Evolutionary conservation across 2,888 invertebrate species (phyloP).

Genomic region (Lutraria lutraria): DNA sequence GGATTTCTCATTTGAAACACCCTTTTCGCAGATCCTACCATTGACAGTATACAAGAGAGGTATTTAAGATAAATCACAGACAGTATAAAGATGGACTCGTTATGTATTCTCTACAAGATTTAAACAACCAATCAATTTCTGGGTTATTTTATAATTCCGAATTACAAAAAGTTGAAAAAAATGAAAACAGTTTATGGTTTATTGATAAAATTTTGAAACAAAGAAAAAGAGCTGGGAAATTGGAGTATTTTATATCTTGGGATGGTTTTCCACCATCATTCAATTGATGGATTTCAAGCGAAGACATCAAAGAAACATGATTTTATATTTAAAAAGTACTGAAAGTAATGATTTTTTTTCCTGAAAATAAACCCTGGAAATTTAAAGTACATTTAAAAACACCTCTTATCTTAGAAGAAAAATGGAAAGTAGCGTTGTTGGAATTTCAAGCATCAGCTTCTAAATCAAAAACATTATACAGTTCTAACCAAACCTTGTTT

Average conservation of each 20-base stretch:
- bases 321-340: slow-evolving; percentile 41
- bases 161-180: slow-evolving; percentile 39
- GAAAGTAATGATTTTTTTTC: slow-evolving; percentile 32
- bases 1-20: too few species aligned
- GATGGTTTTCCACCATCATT: neutral
- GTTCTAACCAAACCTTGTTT: too few species aligned
- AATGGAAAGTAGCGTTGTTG: slow-evolving; percentile 29
- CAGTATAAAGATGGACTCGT: slow-evolving; percentile 24
- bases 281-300: slow-evolving; percentile 38
- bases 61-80: too few species aligned
- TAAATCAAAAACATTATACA: neutral
- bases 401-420: slow-evolving; percentile 23
- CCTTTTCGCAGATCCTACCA: slow-evolving; percentile 35
- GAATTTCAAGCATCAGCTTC: slow-evolving; percentile 42
- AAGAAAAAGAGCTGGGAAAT: neutral
- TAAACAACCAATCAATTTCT: slow-evolving; percentile 33
- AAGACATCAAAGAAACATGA: slow-evolving; percentile 36
- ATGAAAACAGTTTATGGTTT: slow-evolving; percentile 47
- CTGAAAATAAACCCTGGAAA: slow-evolving; percentile 27
- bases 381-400: slow-evolving; percentile 37
- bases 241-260: too few species aligned
- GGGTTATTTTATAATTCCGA: slow-evolving; percentile 37
- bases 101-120: too few species aligned
- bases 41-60: neutral
- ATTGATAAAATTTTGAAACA: slow-evolving; percentile 39